Evolutionary conservation across 2,113 vertebrate genomes (phyloP).

Genomic region (Dicrurus megarhynchus): DNA sequence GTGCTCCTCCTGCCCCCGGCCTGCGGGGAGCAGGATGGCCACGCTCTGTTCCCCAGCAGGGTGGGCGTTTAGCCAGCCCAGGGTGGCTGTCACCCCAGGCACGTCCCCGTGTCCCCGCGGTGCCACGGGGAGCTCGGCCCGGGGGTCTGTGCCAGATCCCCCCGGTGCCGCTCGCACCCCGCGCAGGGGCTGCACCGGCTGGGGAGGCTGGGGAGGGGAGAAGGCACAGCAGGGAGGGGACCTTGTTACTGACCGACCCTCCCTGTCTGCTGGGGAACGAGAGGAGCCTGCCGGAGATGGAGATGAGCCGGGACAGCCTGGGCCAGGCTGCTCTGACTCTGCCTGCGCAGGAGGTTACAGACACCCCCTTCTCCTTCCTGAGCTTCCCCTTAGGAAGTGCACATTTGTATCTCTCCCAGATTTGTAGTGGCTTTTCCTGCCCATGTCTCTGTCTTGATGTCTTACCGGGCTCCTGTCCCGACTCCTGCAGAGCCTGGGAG

Average conservation of each 20-base stretch:
- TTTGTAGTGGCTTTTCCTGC: neutral
- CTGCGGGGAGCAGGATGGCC: neutral
- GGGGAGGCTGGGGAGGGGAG: neutral
- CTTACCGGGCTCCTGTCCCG: neutral
- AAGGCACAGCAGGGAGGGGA: neutral
- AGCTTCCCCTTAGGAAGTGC: neutral
- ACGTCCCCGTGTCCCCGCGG: too few species aligned
- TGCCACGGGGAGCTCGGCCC: too few species aligned
- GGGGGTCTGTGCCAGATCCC: neutral
- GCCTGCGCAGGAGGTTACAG: neutral
- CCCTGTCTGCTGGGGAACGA: too few species aligned
- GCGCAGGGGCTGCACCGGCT: neutral
- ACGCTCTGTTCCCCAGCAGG: neutral
- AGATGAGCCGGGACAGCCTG: neutral
- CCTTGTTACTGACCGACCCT: neutral
- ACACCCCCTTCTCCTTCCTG: neutral
- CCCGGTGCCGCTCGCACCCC: neutral
- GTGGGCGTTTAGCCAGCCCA: too few species aligned
- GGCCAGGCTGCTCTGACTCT: neutral
- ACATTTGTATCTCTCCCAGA: neutral
- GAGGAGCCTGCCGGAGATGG: neutral
- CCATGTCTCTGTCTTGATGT: neutral
- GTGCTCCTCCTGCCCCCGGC: neutral
- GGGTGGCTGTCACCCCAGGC: neutral
- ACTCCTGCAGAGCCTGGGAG: neutral